Evolutionary conservation across 2,888 invertebrate species (phyloP).

Genomic region (Apodemia duryi): DNA sequence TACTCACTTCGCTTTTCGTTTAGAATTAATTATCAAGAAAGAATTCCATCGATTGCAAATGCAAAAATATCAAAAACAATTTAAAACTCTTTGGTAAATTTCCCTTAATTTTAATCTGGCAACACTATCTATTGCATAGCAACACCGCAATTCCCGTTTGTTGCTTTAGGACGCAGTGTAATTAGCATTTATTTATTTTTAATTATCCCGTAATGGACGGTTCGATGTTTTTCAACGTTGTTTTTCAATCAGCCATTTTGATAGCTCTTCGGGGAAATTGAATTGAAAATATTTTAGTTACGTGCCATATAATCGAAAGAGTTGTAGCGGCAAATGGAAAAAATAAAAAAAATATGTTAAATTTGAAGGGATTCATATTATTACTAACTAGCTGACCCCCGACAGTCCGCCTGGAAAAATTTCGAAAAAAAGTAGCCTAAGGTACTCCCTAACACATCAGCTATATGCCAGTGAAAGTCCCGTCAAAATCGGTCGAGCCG

Average conservation of each 20-base stretch:
- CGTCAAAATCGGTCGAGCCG: too few relatives aligned
- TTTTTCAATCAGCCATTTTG: conserved; percentile 2
- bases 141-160: conserved; percentile 10
- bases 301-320: not conserved
- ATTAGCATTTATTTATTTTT: conserved; percentile 22
- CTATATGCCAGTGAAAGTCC: too few relatives aligned
- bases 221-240: conserved; percentile 15
- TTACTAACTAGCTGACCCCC: too few relatives aligned
- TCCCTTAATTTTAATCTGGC: not conserved
- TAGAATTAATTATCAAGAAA: too few relatives aligned
- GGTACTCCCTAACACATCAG: too few relatives aligned
- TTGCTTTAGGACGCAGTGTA: conserved; percentile 19
- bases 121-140: not conserved
- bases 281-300: not conserved
- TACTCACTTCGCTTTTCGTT: too few relatives aligned
- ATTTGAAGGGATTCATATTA: too few relatives aligned
- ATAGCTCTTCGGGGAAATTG: not conserved
- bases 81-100: not conserved
- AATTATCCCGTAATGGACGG: conserved; percentile 15
- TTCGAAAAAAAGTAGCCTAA: too few relatives aligned
- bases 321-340: not conserved
- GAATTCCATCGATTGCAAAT: too few relatives aligned
- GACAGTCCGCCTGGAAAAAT: too few relatives aligned
- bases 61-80: too few relatives aligned
- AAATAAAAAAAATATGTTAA: too few relatives aligned